A percentile compares a stretch with the other conserved stretches of the same genome.
Conservation (phyloP, 64 coral and sea anemone species). For the Montipora efflorescens region DNA sequence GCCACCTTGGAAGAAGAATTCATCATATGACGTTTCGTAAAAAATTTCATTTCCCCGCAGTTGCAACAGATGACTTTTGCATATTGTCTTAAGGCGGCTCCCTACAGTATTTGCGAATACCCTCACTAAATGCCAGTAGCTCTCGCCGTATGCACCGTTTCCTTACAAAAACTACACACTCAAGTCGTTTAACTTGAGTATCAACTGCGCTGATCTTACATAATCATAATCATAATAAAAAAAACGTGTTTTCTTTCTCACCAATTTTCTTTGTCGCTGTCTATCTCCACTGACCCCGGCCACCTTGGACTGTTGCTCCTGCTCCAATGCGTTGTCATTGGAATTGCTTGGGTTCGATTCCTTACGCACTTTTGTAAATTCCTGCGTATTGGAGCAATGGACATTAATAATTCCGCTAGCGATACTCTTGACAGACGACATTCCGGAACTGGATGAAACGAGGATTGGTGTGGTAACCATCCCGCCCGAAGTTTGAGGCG, state of each 20-base stretch:
- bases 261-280: slow-evolving; percentile 33
- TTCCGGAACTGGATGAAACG: not conserved
- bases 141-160: too few relatives aligned
- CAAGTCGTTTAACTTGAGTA: too few relatives aligned
- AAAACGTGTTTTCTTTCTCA: not conserved
- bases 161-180: too few relatives aligned
- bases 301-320: not conserved
- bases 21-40: too few relatives aligned
- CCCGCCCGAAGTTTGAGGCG: not conserved
- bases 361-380: slow-evolving; percentile 6
- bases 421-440: slow-evolving; percentile 7
- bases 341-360: not conserved
- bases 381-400: not conserved
- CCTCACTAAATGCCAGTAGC: too few relatives aligned
- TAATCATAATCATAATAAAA: too few relatives aligned
- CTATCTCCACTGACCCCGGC: not conserved
- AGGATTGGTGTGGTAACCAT: not conserved
- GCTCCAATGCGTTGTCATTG: not conserved
- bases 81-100: too few relatives aligned
- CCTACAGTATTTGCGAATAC: too few relatives aligned
- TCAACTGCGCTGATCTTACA: too few relatives aligned
- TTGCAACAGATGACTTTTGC: too few relatives aligned
- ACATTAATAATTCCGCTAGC: slow-evolving; percentile 41
- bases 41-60: too few relatives aligned
- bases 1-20: too few relatives aligned